Evolutionary conservation across 2,113 vertebrate species (phyloP).

Genomic region (Spheniscus mendiculus): DNA sequence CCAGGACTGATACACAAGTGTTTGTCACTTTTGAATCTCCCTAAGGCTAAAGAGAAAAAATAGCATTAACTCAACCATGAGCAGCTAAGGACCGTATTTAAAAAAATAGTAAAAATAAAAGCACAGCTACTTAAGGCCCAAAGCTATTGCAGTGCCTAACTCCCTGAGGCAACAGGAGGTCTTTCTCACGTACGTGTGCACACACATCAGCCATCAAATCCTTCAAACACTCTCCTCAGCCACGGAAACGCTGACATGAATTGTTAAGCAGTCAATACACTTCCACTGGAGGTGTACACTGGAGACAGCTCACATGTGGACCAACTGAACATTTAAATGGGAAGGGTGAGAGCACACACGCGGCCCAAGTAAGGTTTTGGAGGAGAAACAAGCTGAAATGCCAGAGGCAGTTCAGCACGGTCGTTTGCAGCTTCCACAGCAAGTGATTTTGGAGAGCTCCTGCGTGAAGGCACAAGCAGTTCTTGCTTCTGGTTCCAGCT

Average conservation of each 20-base stretch:
- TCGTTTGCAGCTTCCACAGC: background rate
- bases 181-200: fast-evolving
- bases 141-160: background rate
- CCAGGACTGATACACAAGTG: background rate
- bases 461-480: background rate
- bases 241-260: fast-evolving
- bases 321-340: fast-evolving
- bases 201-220: background rate
- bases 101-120: background rate
- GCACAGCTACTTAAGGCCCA: background rate
- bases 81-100: background rate
- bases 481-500: background rate
- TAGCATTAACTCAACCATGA: background rate
- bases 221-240: background rate
- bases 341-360: background rate
- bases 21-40: background rate
- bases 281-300: background rate
- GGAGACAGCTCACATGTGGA: fast-evolving
- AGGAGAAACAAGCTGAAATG: background rate
- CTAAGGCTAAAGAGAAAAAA: background rate
- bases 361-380: fast-evolving
- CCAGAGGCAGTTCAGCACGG: background rate
- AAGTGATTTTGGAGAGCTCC: background rate
- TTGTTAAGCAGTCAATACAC: background rate
- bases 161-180: fast-evolving